Evolutionary conservation across 2,797 vertebrate species (phyloP), one percentile per base, ranked within the genome.

Genomic region (Myoxocephalus aenaeus): DNA sequence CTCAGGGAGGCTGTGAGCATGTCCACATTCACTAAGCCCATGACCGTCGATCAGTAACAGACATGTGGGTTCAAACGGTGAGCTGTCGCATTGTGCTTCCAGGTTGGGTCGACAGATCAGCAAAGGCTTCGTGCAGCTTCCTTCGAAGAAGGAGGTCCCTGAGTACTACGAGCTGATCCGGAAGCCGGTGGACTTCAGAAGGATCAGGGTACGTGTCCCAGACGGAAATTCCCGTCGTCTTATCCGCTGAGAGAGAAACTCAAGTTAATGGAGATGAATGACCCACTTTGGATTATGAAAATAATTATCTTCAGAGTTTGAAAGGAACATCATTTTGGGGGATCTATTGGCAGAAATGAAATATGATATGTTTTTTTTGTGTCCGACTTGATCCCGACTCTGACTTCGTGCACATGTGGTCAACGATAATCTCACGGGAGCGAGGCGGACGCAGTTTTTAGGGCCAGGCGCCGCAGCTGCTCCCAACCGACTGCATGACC

Each of bases 121-220:
- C 91, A 98, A 99, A 95, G 98, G 98, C 75, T 99, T 99, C 86
- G 97, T 99, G 90, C 98, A 99, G 90, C 96, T 99, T 80, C 97
- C 98, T 18, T 98, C 98, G 27, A 96, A 97, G 83, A 99, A 99
- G 93, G 98, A 99, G 83, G 95, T 99, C 13, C 98, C 98, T 0
- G 98, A 99, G 87, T 99, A 99, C 92, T 99, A 99, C 50, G 98
- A 99, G 90, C 94, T 99, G 89, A 99, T 99, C 90, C 96, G 98
- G 72, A 99, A 99, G 79, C 98, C 98, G 1, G 98, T 99, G 87
- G 98, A 99, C 93, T 99, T 99, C 95, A 97, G 98, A 88, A 97
- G 99, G 93, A 99, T 99, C 92, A 97, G 98, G 96, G 98, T 99
- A 94, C 7, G 88, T 81, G 79, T 36, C 64, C 54, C 48, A 46